phyloP scores from a whole-genome alignment of 2,797 vertebrate genomes.

The Syncerus caffer region DNA sequence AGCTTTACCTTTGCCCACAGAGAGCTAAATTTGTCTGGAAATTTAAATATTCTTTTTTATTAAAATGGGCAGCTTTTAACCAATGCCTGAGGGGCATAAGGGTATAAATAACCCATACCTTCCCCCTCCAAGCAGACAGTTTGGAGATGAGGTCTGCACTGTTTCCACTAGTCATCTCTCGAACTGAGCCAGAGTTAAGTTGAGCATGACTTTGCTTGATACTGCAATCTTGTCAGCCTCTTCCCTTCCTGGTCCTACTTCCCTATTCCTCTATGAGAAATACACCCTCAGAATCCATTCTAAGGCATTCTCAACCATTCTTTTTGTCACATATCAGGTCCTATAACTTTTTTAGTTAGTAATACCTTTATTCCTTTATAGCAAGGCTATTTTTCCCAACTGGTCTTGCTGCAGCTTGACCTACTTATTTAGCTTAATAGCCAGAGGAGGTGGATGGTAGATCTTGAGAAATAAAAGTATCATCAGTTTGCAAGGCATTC shows the following conservation, averaged over 20 bases:
- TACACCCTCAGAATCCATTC: background rate
- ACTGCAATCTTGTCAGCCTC: background rate
- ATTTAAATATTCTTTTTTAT: constrained; percentile 4
- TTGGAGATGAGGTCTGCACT: background rate
- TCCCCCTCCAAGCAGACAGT: background rate
- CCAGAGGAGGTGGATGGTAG: background rate
- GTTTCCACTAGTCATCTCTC: background rate
- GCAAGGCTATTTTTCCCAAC: background rate
- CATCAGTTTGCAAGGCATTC: background rate
- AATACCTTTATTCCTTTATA: background rate
- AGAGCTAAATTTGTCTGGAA: background rate
- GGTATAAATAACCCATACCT: background rate
- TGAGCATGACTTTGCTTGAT: background rate
- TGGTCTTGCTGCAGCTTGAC: background rate
- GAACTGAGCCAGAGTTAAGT: background rate
- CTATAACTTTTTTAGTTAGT: background rate
- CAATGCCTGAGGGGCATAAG: background rate
- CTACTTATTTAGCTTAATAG: background rate
- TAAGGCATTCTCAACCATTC: background rate
- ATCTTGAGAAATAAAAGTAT: background rate
- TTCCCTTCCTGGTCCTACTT: background rate
- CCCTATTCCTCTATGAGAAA: background rate
- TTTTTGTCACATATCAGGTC: background rate
- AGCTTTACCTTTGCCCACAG: background rate
- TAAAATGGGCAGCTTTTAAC: background rate